Percentiles rank a stretch among this genome's conserved stretches.
Conservation (phyloP, 64 coral and sea anemone species). For the Acropora tenuis region DNA sequence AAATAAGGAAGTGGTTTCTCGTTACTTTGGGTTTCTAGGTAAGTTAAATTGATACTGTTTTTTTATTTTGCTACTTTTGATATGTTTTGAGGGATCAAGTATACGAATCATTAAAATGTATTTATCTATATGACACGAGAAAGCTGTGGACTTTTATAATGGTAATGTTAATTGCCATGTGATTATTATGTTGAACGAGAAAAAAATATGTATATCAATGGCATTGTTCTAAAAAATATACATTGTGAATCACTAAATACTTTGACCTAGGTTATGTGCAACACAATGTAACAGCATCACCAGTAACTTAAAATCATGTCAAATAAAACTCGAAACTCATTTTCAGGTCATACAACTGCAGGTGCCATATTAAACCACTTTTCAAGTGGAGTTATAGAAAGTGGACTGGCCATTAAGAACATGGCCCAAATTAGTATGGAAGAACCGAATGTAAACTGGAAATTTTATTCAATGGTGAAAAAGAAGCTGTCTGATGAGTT, state of each 20-base stretch:
- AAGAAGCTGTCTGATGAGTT: constrained; percentile 59
- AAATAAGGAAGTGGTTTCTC: background rate
- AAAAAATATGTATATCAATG: background rate
- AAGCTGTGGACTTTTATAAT: background rate
- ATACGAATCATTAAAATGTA: background rate
- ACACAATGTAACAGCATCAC: background rate
- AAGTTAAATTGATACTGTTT: background rate
- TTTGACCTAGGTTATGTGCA: background rate
- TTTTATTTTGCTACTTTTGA: background rate
- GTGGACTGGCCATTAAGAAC: constrained; percentile 30
- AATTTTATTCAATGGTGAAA: constrained; percentile 47
- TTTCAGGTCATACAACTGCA: constrained; percentile 56
- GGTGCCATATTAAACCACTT: constrained; percentile 55
- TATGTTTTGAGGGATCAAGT: background rate
- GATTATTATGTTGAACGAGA: background rate
- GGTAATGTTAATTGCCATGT: background rate
- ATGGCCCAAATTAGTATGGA: constrained; percentile 71
- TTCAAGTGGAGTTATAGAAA: constrained; percentile 31
- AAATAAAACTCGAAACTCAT: background rate
- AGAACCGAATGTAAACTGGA: constrained; percentile 65
- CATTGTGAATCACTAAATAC: background rate
- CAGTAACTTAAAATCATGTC: background rate
- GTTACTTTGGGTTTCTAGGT: background rate
- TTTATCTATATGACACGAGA: background rate
- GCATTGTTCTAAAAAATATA: background rate